Base-by-base conservation (phyloP, 2,113 vertebrate species). In the Pitta sordida region DNA sequence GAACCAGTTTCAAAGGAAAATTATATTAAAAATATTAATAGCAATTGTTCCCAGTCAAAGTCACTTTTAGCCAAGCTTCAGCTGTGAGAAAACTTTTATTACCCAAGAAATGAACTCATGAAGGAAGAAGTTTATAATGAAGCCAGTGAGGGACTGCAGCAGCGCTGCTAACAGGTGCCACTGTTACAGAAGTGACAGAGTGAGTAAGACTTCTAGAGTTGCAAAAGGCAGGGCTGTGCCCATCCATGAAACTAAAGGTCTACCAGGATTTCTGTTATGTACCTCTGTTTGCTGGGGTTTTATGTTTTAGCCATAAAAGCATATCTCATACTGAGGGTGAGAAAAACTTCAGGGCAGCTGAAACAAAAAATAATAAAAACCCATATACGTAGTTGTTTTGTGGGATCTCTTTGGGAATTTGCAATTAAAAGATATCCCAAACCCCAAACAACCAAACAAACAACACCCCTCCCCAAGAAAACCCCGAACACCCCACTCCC, bases 31-130 rank as follows among this genome's bases (percentile, higher is more conserved):
- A 88, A 90, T 88, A 89, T 68, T 53, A 95, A 65, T 95, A 95
- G 85, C 87, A 94, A 86, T 92, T 62, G 24, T 94, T 95, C 83
- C 86, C 83, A 94, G 93, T 63, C 39, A 88, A 81, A 90, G 78
- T 37, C n/a, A 53, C 46, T 83, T 93, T 81, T 68, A 88, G 94
- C 87, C 91, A 96, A 90, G n/a, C 95, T 90, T 96, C 86, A 95
- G 29, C 78, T 83, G 64, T 29, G 22, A 91, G 86, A 62, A 92
- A 96, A 89, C 43, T 86, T 93, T 88, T 89, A 96, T 90, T 92
- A 88, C 77, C 71, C 49, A 83, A 95, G 75, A 91, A 90, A 93
- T 63, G 71, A 89, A 91, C 83, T 95, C 75, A 78, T 94, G 90
- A 88, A 95, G 90, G 65, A 68, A 52, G 76, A 68, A n/a, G 58